Base-by-base conservation (phyloP, 2,113 vertebrate genomes). In the Donacobius atricapilla region DNA sequence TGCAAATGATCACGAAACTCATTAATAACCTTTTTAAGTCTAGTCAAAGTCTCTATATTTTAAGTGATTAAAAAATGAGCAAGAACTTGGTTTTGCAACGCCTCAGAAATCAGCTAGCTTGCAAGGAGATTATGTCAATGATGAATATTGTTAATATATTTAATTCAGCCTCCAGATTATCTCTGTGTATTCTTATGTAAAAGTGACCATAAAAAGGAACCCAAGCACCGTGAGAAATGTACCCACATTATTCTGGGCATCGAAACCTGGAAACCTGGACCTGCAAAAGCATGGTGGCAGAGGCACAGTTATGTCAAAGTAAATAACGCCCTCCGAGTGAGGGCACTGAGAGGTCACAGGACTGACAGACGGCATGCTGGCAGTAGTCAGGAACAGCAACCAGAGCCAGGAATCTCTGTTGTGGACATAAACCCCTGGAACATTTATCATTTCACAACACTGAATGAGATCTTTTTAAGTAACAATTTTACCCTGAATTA, bases 61-160 rank as follows among this genome's bases (percentile, higher is more conserved):
- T 65, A 94, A 94, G 45, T 69, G 37, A 90, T 90, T 75, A 37
- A 82, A 93, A 79, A 83, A 82, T 6, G 31, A 85, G 44, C 25
- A 47, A 66, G 45, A 83, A 63, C 8, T 80, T 72, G 30, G 50
- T 77, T 93, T 93, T 63, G 63, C 39, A 77, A 72, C 2, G 7
- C 68, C 47, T 83, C 51, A 63, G 58, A 92, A 95, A 92, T 93
- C 79, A 95, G 88, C 89, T 83, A 90, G 30, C 30, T 75, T 61
- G 54, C 64, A 87, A 53, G 57, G 47, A 87, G 86, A 89, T 80
- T 65, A 90, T 57, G 68, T 14, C 79, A 70, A 24, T 53, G 30
- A 69, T 66, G 15, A 90, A 69, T 45, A 72, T 5, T 72, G 50
- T 40, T 93, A 82, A 71, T 60, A 28, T 44, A 42, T 92, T 92